Base-by-base conservation (phyloP, 2,797 vertebrate genomes). In the Vespertilio murinus region DNA sequence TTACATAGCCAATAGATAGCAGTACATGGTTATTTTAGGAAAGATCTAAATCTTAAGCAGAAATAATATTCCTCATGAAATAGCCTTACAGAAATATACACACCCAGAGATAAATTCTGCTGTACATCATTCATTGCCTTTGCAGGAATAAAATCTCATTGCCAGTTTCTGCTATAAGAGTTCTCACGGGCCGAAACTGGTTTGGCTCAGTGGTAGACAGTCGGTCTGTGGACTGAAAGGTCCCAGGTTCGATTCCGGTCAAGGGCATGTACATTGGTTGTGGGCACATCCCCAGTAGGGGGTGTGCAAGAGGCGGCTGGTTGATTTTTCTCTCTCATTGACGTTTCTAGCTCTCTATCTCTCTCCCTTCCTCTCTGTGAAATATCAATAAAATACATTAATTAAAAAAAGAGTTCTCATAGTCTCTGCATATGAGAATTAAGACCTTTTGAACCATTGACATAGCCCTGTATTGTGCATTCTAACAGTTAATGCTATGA, bases 81-180 rank as follows among this genome's bases (percentile, higher is more conserved):
- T 59, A 71, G n/a, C 28, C 52, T 90, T 49, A 56, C 3, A 84
- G 20, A 86, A 14, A 38, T 54, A 65, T 47, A 45, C 3, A 82
- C n/a, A 40, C 20, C 61, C 4, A 49, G 0, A 92, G 54, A 54
- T 38, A 88, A 91, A 86, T 79, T 74, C 14, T 59, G 22, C 10
- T 67, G 20, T 71, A n/a, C 1, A 35, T 79, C 28, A 64, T 25
- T 22, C 22, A 73, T 16, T 90, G 22, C 11, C 65, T n/a, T 67
- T 80, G 45, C 93, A 28, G 3, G 6, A 94, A 80, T 77, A 80
- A 89, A 94, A 95, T 69, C 6, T 94, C 85, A 75, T 59, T 67
- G 65, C 61, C 22, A 73, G 42, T 20, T 75, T 92, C 22, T 67
- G 49, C 14, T 70, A 64, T 28, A 92, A 61, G 20, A n/a, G n/a